Evolutionary conservation across 2,797 vertebrate species (phyloP), one percentile per base, ranked within the genome.

Genomic region (Urophycis tenuis): DNA sequence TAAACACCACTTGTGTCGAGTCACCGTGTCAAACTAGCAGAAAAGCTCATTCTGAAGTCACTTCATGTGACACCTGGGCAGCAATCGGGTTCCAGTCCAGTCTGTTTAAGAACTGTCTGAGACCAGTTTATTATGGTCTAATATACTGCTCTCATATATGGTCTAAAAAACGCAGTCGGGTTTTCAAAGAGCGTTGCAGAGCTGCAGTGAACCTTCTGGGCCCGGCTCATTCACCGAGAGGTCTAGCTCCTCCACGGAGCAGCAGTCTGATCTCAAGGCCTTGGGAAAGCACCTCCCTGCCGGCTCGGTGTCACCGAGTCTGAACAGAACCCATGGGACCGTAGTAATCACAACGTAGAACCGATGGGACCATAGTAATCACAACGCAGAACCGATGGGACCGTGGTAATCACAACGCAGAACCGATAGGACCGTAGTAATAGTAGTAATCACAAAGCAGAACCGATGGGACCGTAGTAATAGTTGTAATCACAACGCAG

Each of bases 191-290:
- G 92, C 92, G 77, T 90, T 88, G n/a, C 91, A 92, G 81, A 97
- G 92, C 86, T 88, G 83, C 78, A 91, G 88, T 17, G 90, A 79
- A 60, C 95, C 95, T 22, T 90, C 78, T 0, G 96, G 94, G 0
- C 84, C 91, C 75, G 96, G 76, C 0, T 88, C 75, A 69, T 95
- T 98, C 73, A 94, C 87, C 72, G 95, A 95, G 49, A 96, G 88
- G 74, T 96, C 92, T 83, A 97, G 88, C 77, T 95, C 92, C 0
- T 86, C 81, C 78, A 97, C 89, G 45, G 15, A 80, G 82, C 90
- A 94, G 82, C 86, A 79, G 53, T 88, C 83, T 5, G 91, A 92
- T 77, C 80, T 79, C 78, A 98, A 86, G 71, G 86, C 70, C 0
- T 87, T 79, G 72, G 90, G 72, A 32, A 95, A 95, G 90, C 92